A percentile compares a stretch with the other conserved stretches of the same genome.
These are phyloP conservation scores for Polypterus senegalus DNA, from an alignment of 2,113 vertebrate species.

Conservation along the genomic window DNA sequence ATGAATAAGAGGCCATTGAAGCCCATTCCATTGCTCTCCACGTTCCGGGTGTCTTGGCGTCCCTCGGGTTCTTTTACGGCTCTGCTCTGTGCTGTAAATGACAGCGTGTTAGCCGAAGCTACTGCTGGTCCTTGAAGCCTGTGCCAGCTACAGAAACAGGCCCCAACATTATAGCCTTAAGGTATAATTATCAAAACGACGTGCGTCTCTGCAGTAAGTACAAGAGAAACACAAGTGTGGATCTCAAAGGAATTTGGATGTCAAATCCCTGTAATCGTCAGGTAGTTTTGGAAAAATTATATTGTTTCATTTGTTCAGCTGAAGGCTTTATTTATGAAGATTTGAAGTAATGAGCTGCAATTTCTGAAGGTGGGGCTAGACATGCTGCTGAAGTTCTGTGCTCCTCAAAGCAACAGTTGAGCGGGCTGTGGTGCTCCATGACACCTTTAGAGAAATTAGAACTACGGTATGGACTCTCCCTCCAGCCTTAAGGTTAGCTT, in stretches of 20 bases:
- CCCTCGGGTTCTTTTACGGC: no score
- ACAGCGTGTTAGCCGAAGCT: not conserved
- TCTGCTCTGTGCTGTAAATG: no score
- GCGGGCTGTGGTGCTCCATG: not conserved
- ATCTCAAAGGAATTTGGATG: not conserved
- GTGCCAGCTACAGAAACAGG: not conserved
- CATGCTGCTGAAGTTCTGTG: not conserved
- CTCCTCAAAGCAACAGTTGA: not conserved
- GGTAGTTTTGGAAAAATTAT: not conserved
- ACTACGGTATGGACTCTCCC: no score
- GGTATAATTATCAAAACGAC: not conserved
- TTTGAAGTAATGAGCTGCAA: not conserved
- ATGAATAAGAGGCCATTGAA: no score
- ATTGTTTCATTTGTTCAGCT: not conserved
- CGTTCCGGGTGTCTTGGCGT: no score
- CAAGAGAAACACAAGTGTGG: not conserved
- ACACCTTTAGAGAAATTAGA: no score
- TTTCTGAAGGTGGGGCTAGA: not conserved
- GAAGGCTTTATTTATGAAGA: not conserved
- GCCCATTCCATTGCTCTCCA: no score
- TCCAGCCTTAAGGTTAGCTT: no score
- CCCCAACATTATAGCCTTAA: no score
- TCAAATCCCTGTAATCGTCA: not conserved
- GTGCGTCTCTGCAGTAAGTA: not conserved
- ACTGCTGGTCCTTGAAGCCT: not conserved